Base-by-base conservation (phyloP, 2,113 vertebrate genomes). In the Eulemur macaco region DNA sequence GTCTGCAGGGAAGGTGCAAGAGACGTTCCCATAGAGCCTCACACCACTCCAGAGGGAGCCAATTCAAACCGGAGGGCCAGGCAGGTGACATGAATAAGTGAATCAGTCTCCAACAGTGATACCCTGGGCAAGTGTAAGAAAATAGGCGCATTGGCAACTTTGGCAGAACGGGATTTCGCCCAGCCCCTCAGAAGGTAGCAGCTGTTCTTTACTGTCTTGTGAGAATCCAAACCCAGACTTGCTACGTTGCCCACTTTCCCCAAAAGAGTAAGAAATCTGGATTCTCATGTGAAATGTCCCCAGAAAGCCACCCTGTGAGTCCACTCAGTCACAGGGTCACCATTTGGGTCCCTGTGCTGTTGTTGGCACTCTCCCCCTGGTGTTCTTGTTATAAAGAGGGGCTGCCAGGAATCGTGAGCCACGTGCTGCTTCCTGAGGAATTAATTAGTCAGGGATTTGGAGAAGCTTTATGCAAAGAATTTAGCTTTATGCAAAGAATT, bases 401-500 rank as follows among this genome's bases (percentile, higher is more conserved):
- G 29, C 34, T 37, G 23, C 39, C 87, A 45, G 47, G 29, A 34
- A 69, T 52, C 3, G 0, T 39, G 37, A 86, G 69, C 71, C 64
- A 23, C 3, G 2, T 25, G 77, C 66, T 89, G 78, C 81, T 92
- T 29, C 93, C 88, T 91, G 52, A 60, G 73, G 87, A 91, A 88
- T 88, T 80, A 93, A 81, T 94, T 85, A 93, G 69, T 68, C 77
- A 20, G 66, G 47, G 71, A 83, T 88, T 93, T 89, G 63, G 56
- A 86, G 73, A 81, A 66, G 68, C n/a, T 95, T 93, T 93, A 93
- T 39, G 77, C 74, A 89, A 93, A 96, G 60, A 93, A 82, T 45
- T 82, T 73, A 66, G 29, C 80, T 92, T 95, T 95, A 89, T 96
- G 77, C 74, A 89, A 93, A 96, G 60, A 93, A 82, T 45, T 82